These are phyloP conservation scores for Hirudinaria manillensis DNA, from an alignment of 2,888 invertebrate genomes.

Conservation along the genomic window DNA sequence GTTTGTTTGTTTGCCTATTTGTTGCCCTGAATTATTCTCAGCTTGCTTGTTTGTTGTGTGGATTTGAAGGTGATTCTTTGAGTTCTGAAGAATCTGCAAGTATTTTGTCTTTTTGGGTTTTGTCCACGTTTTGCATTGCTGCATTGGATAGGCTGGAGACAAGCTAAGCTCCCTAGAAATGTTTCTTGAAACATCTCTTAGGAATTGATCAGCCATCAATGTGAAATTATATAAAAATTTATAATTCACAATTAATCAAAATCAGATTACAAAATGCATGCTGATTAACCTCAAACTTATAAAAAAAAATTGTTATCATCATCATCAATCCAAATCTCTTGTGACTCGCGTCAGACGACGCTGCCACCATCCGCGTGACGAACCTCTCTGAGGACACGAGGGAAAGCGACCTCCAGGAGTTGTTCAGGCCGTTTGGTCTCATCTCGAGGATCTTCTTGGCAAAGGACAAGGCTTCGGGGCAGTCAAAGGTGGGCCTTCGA, in stretches of 20 bases:
- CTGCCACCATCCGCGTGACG: constrained; percentile 86
- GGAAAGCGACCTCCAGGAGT: constrained; percentile 87
- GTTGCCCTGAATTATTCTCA: background rate
- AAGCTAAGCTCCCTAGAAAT: background rate
- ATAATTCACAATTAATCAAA: too few relatives aligned
- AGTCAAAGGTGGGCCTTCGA: constrained; percentile 55
- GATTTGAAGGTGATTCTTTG: background rate
- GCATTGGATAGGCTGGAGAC: background rate
- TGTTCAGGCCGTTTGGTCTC: constrained; percentile 87
- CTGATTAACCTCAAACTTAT: too few relatives aligned
- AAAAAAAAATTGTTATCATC: background rate
- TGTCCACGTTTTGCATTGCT: background rate
- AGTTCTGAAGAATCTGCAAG: background rate
- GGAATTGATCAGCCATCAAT: background rate
- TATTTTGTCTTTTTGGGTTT: background rate
- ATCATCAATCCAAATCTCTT: background rate
- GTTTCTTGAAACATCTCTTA: background rate
- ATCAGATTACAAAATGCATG: too few relatives aligned
- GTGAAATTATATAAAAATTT: too few relatives aligned
- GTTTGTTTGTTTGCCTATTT: constrained; percentile 11
- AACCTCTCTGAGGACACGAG: constrained; percentile 89
- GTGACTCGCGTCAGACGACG: constrained; percentile 46
- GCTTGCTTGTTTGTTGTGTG: background rate
- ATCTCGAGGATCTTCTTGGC: constrained; percentile 90
- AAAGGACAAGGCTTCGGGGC: constrained; percentile 67